phyloP scores from a whole-genome alignment of 2,888 invertebrate species.

The Blera fallax region DNA sequence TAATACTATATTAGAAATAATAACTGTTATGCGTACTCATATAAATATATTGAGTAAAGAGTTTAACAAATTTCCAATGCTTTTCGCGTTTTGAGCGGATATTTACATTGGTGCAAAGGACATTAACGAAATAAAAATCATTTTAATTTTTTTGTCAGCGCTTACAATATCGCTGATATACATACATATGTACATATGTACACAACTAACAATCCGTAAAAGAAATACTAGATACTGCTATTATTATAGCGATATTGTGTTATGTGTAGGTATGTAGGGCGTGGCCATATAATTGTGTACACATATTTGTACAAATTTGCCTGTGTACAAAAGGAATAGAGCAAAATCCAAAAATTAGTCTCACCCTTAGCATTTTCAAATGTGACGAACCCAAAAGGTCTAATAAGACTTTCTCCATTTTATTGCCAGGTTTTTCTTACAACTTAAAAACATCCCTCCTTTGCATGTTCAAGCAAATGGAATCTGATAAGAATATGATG shows the following conservation, averaged over 20 bases:
- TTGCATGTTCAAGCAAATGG: not conserved
- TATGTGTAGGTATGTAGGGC: not conserved
- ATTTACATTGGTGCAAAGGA: no score
- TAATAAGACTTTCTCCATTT: conserved; percentile 11
- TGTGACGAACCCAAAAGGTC: not conserved
- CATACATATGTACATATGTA: no score
- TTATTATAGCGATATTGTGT: not conserved
- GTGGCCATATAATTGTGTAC: not conserved
- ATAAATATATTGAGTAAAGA: no score
- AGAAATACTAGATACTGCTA: not conserved
- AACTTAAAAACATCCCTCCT: not conserved
- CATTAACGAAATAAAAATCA: not conserved
- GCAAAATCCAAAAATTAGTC: not conserved
- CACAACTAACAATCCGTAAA: not conserved
- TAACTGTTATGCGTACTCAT: no score
- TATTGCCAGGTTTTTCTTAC: not conserved
- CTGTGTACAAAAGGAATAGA: not conserved
- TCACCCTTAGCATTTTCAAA: not conserved
- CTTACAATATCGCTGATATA: no score
- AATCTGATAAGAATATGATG: conserved; percentile 5
- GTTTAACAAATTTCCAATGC: no score
- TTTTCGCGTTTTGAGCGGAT: no score
- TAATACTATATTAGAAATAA: no score
- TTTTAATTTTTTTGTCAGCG: no score
- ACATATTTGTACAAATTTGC: not conserved